Conservation (phyloP, 1,140 invertebrate species). For the Halictus rubicundus region DNA sequence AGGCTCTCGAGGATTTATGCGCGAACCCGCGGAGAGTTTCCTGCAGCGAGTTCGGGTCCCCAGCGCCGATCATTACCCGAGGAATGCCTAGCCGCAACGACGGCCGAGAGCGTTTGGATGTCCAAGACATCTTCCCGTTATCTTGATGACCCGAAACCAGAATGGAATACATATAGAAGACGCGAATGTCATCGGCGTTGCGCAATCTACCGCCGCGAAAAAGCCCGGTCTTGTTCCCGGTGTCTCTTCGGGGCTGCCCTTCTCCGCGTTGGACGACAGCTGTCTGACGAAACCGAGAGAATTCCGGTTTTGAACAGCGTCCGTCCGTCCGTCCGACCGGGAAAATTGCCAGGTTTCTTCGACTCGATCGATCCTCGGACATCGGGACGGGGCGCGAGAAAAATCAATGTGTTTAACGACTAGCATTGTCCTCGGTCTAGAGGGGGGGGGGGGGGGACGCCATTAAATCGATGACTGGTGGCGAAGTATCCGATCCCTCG, state of each 20-base stretch:
- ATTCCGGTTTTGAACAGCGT: conserved; percentile 43
- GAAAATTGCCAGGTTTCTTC: conserved; percentile 18
- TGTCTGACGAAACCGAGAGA: conserved; percentile 46
- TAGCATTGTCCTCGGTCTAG: background rate
- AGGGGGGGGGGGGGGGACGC: too few species aligned
- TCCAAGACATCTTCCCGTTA: conserved; percentile 65
- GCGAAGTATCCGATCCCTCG: too few species aligned
- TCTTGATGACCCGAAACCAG: conserved; percentile 69
- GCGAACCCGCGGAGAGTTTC: conserved; percentile 8
- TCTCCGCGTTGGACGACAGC: conserved; percentile 53
- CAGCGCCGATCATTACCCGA: conserved; percentile 55
- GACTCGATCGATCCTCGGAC: conserved; percentile 3
- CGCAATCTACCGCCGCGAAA: conserved; percentile 55
- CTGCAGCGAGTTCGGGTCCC: conserved; percentile 12
- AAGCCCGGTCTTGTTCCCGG: conserved; percentile 18
- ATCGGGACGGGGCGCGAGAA: background rate
- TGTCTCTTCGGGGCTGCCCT: conserved; percentile 29
- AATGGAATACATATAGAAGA: conserved; percentile 51
- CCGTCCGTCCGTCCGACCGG: conserved; percentile 8
- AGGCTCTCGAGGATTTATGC: conserved; percentile 39
- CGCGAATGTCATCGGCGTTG: conserved; percentile 64
- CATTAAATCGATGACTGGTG: background rate
- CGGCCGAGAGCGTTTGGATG: conserved; percentile 61
- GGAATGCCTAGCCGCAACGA: conserved; percentile 55
- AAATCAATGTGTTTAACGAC: background rate